Base-by-base conservation (phyloP, 2,888 invertebrate species). In the Axea sp. region DNA sequence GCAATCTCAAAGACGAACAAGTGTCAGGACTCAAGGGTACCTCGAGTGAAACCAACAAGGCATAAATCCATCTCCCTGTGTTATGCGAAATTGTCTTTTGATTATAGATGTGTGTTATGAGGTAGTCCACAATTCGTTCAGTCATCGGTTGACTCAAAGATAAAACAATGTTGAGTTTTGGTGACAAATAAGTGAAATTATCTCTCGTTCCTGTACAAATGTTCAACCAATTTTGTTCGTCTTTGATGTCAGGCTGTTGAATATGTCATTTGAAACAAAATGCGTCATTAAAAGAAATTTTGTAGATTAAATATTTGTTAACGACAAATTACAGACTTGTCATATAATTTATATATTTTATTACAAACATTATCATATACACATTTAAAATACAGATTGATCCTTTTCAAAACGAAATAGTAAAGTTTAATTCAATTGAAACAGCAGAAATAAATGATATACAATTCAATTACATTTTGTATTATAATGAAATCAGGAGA, bases 11-110 rank as follows among this genome's bases (percentile, higher is more conserved):
- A 67, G 91, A 89, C 30, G 91, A 90, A 82, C 90, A 91, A n/a
- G 91, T 90, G 68, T 93, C 92, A 1, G 93, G 92, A 35, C 91
- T 88, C 4, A 94, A 86, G 0, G 94, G 94, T 69, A 91, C 89
- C 81, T 92, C 91, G 24, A 92, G 85, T 73, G 91, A 90, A 3
- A 91, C 90, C 41, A 94, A 83, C 41, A 94, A 87, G 0, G 93
- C 90, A 88, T 93, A 94, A 14, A 94, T 89, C 94, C 94, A 94
- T 82, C 89, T 89, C 14, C 93, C 93, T 77, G 90, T 84, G 57
- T 87, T 81, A n/a, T 88, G 82, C 19, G 88, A 80, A 69, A 91
- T 72, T 6, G 1, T 17, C 3, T 51, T 41, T 22, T 57, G 17
- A 30, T 17, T 24, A n/a, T 19, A 8, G 2, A 91, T 79, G 85